Conservation (phyloP, 2,888 invertebrate genomes). For the Synergus japonicus region DNA sequence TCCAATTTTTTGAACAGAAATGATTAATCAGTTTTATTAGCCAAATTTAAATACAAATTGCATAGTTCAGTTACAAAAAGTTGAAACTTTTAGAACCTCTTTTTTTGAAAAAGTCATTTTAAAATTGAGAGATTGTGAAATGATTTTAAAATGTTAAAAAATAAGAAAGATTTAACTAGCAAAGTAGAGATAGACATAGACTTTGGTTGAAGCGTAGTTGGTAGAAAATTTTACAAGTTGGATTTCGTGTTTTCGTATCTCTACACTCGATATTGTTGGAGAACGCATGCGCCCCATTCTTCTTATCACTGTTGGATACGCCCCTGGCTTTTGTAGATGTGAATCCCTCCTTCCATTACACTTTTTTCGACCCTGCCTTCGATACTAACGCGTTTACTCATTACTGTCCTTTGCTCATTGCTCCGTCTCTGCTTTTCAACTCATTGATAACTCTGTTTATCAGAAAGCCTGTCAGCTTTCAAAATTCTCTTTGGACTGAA, state of each 20-base stretch:
- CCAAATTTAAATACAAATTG: background rate
- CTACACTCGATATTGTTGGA: slow-evolving; percentile 8
- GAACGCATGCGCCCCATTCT: slow-evolving; percentile 33
- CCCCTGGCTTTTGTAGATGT: slow-evolving; percentile 40
- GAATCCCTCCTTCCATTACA: slow-evolving; percentile 23
- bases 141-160: background rate
- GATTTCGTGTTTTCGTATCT: slow-evolving; percentile 26
- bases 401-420: slow-evolving; percentile 29
- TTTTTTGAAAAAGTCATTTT: background rate
- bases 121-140: background rate
- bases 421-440: slow-evolving; percentile 18
- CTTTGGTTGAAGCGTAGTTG: background rate
- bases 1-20: background rate
- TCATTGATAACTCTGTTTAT: slow-evolving; percentile 36
- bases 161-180: background rate
- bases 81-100: background rate
- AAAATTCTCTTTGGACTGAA: slow-evolving; percentile 32
- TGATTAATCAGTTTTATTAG: background rate
- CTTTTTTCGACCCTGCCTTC: slow-evolving; percentile 37
- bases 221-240: background rate
- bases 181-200: background rate
- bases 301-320: slow-evolving; percentile 27
- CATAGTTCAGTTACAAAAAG: background rate
- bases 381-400: slow-evolving; percentile 39
- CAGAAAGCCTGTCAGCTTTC: background rate